Conservation (phyloP, 2,797 vertebrate genomes). For the Bradypodion pumilum region DNA sequence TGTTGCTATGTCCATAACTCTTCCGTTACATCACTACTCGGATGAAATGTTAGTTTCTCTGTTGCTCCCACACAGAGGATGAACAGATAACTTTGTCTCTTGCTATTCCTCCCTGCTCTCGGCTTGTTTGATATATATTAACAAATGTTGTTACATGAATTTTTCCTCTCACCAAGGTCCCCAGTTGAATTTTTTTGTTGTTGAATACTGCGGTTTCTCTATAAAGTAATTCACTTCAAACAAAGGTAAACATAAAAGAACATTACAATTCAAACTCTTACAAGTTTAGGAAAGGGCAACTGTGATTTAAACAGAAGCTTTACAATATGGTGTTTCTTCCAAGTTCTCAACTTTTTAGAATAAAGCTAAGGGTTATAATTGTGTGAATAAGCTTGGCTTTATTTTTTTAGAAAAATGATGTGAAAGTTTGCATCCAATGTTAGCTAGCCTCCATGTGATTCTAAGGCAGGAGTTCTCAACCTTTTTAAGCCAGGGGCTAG, state of each 20-base stretch:
- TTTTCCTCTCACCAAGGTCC: conserved; percentile 49
- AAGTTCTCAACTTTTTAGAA: conserved; percentile 12
- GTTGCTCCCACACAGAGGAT: conserved; percentile 61
- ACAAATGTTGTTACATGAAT: conserved; percentile 40
- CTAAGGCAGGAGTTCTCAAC: no score
- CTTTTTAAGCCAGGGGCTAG: no score
- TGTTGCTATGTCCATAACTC: conserved; percentile 59
- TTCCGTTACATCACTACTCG: conserved; percentile 54
- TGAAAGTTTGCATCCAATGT: conserved; percentile 13
- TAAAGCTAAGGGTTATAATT: neutral
- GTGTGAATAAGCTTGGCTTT: no score
- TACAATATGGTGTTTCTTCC: neutral
- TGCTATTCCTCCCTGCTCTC: conserved; percentile 36
- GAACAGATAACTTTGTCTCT: conserved; percentile 65
- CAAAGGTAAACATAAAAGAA: conserved; percentile 29
- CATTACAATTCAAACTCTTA: neutral
- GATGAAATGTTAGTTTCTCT: conserved; percentile 67
- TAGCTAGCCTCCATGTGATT: no score
- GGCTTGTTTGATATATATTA: conserved; percentile 57
- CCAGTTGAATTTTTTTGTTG: conserved; percentile 30
- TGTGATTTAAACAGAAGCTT: neutral
- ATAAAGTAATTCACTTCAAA: conserved; percentile 48
- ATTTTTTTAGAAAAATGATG: no score
- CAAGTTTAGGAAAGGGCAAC: neutral
- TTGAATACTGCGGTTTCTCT: conserved; percentile 29